These are phyloP conservation scores for Stenotaenia linearis DNA, from an alignment of 2,888 invertebrate genomes.

Conservation along the genomic window DNA sequence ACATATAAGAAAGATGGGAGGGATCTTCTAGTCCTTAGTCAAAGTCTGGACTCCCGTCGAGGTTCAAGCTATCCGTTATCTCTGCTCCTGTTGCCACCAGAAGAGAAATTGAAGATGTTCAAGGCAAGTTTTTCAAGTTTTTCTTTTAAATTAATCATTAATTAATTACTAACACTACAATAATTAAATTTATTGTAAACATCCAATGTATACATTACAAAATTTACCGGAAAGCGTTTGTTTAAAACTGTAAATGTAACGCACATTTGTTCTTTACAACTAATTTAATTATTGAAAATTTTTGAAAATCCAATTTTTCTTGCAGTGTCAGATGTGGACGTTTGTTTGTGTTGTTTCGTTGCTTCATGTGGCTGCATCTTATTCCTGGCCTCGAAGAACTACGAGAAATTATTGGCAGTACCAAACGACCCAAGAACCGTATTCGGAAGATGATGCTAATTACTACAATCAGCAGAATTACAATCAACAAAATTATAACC, in stretches of 20 bases:
- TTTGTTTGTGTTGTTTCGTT: background rate
- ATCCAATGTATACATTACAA: too few species aligned
- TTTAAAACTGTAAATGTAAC: too few species aligned
- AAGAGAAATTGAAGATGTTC: too few species aligned
- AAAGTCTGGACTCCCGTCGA: background rate
- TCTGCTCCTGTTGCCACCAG: too few species aligned
- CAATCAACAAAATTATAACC: background rate
- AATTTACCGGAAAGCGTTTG: too few species aligned
- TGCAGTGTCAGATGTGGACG: background rate
- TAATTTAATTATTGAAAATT: background rate
- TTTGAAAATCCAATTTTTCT: too few species aligned
- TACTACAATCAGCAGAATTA: background rate
- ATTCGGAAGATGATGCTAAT: background rate
- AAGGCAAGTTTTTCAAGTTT: too few species aligned
- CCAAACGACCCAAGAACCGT: background rate
- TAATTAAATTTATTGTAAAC: too few species aligned
- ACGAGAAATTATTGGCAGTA: background rate
- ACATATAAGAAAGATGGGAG: conserved; percentile 7
- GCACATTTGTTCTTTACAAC: background rate
- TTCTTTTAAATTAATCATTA: too few species aligned
- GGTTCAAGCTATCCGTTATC: too few species aligned
- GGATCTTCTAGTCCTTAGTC: background rate
- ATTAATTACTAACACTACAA: too few species aligned
- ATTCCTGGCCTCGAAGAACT: background rate
- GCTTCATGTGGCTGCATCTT: background rate